A percentile compares a stretch with the other conserved stretches of the same genome.
Evolutionary conservation across 1,140 invertebrate species (phyloP).

Genomic region (Zaprionus davidi): DNA sequence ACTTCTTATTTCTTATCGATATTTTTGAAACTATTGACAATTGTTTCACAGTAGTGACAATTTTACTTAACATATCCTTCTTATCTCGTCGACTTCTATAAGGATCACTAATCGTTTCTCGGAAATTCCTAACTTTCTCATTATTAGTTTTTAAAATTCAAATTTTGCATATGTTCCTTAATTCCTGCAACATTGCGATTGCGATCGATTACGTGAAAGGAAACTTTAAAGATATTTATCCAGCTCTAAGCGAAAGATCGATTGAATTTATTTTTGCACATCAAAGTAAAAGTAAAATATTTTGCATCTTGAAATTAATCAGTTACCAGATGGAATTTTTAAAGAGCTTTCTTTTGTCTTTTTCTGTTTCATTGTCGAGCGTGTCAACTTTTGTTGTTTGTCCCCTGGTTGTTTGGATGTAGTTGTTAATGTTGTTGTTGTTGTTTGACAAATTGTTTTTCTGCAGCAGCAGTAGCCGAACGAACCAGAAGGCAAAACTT

Average conservation of each 20-base stretch:
- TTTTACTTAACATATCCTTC: too few relatives aligned
- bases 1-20: too few relatives aligned
- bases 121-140: too few relatives aligned
- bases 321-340: slow-evolving; percentile 4
- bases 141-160: too few relatives aligned
- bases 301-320: slow-evolving; percentile 13
- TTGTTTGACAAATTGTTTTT: slow-evolving; percentile 73
- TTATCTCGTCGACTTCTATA: too few relatives aligned
- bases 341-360: background rate
- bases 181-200: background rate
- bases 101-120: too few relatives aligned
- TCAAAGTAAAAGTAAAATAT: background rate
- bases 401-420: background rate
- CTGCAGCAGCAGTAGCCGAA: slow-evolving; percentile 11
- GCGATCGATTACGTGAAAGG: background rate
- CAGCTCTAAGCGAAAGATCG: background rate
- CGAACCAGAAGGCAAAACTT: slow-evolving; percentile 56
- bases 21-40: too few relatives aligned
- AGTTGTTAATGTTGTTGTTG: background rate
- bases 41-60: too few relatives aligned
- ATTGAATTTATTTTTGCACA: background rate
- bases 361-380: slow-evolving; percentile 5
- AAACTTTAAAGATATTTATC: background rate
- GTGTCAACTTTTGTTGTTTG: slow-evolving; percentile 58
- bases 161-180: too few relatives aligned